A percentile compares a stretch with the other conserved stretches of the same genome.
These are phyloP conservation scores for Tangara arthus DNA, from an alignment of 2,797 vertebrate species.

Conservation along the genomic window DNA sequence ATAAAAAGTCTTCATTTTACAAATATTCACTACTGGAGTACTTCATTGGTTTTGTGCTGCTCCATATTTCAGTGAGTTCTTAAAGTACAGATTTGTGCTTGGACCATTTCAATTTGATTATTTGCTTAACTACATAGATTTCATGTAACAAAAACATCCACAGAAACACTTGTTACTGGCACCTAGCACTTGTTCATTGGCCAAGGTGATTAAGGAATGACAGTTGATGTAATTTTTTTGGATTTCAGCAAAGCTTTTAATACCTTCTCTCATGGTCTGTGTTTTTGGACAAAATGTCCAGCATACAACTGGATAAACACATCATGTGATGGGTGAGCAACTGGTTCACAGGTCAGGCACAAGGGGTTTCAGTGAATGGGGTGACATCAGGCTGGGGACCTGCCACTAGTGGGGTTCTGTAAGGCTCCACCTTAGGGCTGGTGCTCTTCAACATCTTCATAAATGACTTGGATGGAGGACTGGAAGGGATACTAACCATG, in stretches of 20 bases:
- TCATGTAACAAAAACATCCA: not conserved
- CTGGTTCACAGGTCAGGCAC: not conserved
- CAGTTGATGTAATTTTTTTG: not conserved
- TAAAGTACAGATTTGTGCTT: not conserved
- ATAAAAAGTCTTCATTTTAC: not conserved
- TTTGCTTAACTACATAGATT: not conserved
- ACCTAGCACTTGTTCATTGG: not conserved
- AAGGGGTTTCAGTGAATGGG: too few relatives aligned
- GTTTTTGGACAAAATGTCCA: not conserved
- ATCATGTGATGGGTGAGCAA: not conserved
- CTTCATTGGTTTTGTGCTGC: not conserved
- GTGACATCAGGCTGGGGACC: not conserved
- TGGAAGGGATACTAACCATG: not conserved
- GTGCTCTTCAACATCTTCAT: not conserved
- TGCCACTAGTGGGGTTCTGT: fast-evolving
- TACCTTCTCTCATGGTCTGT: not conserved
- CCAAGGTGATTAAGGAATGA: not conserved
- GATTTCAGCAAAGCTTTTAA: not conserved
- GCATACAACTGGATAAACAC: not conserved
- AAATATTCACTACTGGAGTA: not conserved
- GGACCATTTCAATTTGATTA: not conserved
- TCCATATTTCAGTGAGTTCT: not conserved
- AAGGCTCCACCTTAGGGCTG: not conserved
- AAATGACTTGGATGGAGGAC: not conserved
- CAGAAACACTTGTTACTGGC: not conserved